phyloP scores from a whole-genome alignment of 1,140 invertebrate species.

The Pinna nobilis region DNA sequence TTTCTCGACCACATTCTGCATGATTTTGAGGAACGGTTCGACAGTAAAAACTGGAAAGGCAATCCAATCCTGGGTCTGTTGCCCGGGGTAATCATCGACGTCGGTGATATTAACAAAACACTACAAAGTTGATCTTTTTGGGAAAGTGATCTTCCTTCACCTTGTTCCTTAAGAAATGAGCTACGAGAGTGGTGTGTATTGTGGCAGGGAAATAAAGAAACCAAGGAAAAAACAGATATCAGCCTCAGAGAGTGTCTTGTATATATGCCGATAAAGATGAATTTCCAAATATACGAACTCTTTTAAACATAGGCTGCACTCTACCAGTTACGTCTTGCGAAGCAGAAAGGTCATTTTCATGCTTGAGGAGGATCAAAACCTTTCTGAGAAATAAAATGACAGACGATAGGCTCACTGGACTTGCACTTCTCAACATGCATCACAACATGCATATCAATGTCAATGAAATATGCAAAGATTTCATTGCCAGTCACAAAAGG shows the following conservation, averaged over 20 bases:
- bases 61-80: not conserved
- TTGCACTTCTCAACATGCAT: conserved; percentile 7
- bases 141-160: too few relatives aligned
- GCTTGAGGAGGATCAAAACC: not conserved
- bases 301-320: not conserved
- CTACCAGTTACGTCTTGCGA: not conserved
- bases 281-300: not conserved
- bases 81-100: not conserved
- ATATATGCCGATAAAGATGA: not conserved
- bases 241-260: too few relatives aligned
- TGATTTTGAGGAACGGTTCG: not conserved
- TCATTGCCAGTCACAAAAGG: not conserved
- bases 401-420: not conserved
- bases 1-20: conserved; percentile 3
- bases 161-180: too few relatives aligned
- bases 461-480: not conserved
- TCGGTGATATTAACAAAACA: not conserved
- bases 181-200: too few relatives aligned
- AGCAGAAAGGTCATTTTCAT: not conserved
- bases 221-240: too few relatives aligned
- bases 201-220: too few relatives aligned
- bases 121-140: not conserved
- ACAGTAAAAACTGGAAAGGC: not conserved
- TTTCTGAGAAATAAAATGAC: conserved; percentile 10
- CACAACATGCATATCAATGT: not conserved